These are phyloP conservation scores for Palythoa heliodiscus DNA, from an alignment of 92 coral and sea anemone species.

Conservation along the genomic window DNA sequence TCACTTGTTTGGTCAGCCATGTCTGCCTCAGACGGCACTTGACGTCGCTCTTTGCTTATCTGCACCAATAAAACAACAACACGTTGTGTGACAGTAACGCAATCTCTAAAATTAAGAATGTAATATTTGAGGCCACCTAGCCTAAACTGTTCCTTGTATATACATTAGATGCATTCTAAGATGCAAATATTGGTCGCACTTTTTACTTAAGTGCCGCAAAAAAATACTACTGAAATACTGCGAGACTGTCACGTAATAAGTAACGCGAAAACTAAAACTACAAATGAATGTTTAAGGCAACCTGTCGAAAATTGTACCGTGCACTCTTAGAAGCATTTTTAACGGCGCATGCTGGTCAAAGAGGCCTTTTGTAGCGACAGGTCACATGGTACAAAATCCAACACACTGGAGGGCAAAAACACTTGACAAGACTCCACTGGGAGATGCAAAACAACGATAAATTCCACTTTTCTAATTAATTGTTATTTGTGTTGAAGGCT, in stretches of 20 bases:
- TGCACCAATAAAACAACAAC: background rate
- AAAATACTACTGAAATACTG: background rate
- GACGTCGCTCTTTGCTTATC: slow-evolving; percentile 34
- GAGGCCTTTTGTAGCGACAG: too few relatives aligned
- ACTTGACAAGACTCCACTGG: too few relatives aligned
- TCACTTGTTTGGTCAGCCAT: slow-evolving; percentile 36
- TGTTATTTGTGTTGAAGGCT: too few relatives aligned
- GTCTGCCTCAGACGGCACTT: slow-evolving; percentile 28
- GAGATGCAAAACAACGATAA: too few relatives aligned
- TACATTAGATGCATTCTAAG: background rate
- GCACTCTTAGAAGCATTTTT: too few relatives aligned
- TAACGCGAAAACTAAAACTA: background rate
- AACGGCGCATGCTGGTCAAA: too few relatives aligned
- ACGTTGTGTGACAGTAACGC: background rate
- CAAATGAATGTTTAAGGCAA: background rate
- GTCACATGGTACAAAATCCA: too few relatives aligned
- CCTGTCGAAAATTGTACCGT: too few relatives aligned
- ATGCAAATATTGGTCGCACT: background rate
- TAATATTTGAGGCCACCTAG: background rate
- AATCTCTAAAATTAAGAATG: background rate
- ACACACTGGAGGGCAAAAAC: too few relatives aligned
- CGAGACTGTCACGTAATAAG: background rate
- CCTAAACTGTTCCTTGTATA: background rate
- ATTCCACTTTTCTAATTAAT: too few relatives aligned
- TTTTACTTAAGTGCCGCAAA: background rate